These are phyloP conservation scores for Pseudopodoces humilis DNA, from an alignment of 2,113 vertebrate species.

Conservation along the genomic window DNA sequence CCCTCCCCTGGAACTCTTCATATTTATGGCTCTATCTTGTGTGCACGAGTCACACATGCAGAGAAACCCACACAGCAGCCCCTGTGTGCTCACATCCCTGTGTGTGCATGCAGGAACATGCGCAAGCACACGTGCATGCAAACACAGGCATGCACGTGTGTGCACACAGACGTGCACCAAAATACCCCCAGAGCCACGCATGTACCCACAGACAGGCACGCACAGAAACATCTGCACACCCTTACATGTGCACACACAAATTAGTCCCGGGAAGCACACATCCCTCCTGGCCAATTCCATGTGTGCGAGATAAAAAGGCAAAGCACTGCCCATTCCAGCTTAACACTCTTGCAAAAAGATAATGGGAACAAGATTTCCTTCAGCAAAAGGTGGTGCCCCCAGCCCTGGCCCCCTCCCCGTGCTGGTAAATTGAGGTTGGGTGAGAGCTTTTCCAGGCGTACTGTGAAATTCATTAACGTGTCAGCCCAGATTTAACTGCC, in stretches of 20 bases:
- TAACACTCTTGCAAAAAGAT: constrained; percentile 46
- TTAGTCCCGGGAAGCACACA: not conserved
- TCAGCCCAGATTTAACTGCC: constrained; percentile 62
- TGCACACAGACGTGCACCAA: rapidly evolving
- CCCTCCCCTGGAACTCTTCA: not conserved
- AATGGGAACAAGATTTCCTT: constrained; percentile 70
- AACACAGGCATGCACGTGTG: rapidly evolving
- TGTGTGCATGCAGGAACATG: rapidly evolving
- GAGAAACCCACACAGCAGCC: not conserved
- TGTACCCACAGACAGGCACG: not conserved
- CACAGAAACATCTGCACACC: not conserved
- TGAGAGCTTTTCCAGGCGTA: constrained; percentile 71
- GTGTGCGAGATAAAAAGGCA: constrained; percentile 51
- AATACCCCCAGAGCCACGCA: rapidly evolving
- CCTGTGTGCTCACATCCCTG: rapidly evolving
- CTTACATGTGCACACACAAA: not conserved
- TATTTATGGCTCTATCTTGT: not conserved
- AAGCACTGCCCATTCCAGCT: not conserved
- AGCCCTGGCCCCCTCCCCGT: not conserved
- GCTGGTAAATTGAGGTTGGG: constrained; percentile 36
- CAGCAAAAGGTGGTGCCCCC: not conserved
- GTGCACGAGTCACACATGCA: not conserved
- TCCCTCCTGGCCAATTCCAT: not conserved
- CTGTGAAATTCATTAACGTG: constrained; percentile 76
- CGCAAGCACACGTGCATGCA: rapidly evolving